Evolutionary conservation across 2,113 vertebrate species (phyloP), one percentile per base, ranked within the genome.

Genomic region (Prunella himalayana): DNA sequence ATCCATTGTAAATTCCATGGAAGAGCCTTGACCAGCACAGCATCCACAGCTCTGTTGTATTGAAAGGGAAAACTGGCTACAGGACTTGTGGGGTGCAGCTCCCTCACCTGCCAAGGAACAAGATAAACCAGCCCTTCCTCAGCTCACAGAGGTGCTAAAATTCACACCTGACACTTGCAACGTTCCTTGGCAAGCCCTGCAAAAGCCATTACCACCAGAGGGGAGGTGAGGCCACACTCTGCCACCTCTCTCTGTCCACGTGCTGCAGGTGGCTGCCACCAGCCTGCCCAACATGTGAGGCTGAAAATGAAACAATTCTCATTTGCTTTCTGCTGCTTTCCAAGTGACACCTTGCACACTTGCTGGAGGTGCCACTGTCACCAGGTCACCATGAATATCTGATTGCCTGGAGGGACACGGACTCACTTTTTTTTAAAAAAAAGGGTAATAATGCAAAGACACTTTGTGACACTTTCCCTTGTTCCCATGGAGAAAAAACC

Each of bases 21-120:
- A 54, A 60, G 35, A 50, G 15, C 56, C 64, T 19, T 10, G 37
- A 30, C 10, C 23, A 72, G 44, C 37, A 13, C 49, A 57, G 5
- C 30, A 30, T 7, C 27, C 0, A 1, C 0, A 2, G n/a, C 30
- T 81, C 17, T 4, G 1, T 5, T 28, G 45, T 17, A 16, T 0
- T 10, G 27, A 49, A n/a, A 51, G 22, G 24, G 61, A 71, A 71
- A 79, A 16, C 6, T 3, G 13, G 16, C 25, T 37, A 9, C 35
- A 18, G 22, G 22, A 31, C 15, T 44, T 44, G 19, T 1, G 11
- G 65, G 16, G 11, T n/a, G 50, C 56, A 24, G 47, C 15, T 79
- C 33, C 28, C 6, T 10, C 45, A 20, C 3, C 30, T 5, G 6
- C 1, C 76, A 69, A 47, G 27, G 2, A 47, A 27, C 11, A 39